Evolutionary conservation across 2,797 vertebrate species (phyloP).

Genomic region (Acanthis flammea): DNA sequence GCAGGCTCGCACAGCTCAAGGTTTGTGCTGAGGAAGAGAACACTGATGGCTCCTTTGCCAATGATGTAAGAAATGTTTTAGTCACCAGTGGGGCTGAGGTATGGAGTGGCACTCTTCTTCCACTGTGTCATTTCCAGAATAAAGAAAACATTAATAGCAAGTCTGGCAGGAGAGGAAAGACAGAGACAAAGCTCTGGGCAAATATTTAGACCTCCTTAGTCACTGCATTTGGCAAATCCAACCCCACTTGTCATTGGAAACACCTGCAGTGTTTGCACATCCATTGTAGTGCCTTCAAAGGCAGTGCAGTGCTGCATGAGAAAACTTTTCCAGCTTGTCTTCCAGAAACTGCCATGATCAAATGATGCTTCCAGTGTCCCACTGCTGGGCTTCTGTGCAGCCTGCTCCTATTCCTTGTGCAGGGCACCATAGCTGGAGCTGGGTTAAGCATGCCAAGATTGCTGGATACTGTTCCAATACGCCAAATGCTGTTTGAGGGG

Average conservation of each 20-base stretch:
- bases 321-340: neutral
- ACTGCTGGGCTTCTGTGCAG: neutral
- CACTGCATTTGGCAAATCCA: neutral
- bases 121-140: neutral
- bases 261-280: neutral
- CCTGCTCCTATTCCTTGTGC: neutral
- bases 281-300: neutral
- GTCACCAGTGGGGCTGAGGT: neutral
- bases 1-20: rapidly evolving
- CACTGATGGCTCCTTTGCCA: neutral
- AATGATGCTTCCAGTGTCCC: neutral
- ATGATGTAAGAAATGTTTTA: neutral
- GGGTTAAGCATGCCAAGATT: neutral
- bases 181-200: neutral
- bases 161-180: neutral
- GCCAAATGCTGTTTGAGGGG: neutral
- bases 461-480: neutral
- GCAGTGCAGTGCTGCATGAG: rapidly evolving
- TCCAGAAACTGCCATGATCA: neutral
- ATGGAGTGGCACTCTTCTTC: neutral
- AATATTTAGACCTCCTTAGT: neutral
- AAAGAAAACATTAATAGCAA: neutral
- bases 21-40: neutral
- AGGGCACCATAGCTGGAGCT: neutral
- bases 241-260: neutral